Conservation (phyloP, 2,797 vertebrate genomes). For the Anguilla marmorata region DNA sequence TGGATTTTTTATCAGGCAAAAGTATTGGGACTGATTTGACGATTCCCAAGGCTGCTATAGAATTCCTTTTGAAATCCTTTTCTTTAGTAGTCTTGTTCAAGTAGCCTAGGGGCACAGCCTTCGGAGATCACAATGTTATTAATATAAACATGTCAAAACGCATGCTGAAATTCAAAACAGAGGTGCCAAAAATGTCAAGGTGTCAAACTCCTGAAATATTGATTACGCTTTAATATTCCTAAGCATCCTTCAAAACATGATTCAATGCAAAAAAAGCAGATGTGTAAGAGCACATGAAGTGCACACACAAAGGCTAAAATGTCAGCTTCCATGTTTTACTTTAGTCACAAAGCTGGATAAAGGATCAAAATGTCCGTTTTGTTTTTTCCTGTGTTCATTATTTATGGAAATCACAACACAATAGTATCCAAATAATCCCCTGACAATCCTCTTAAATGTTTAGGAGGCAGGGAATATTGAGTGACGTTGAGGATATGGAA, state of each 20-base stretch:
- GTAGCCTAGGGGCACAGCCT: conserved; percentile 79
- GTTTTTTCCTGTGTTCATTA: background rate
- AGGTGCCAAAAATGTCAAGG: conserved; percentile 77
- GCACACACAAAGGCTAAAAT: background rate
- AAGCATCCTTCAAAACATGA: conserved; percentile 68
- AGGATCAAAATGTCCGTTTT: background rate
- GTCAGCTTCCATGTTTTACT: background rate
- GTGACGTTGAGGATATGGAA: background rate
- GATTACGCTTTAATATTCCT: conserved; percentile 77
- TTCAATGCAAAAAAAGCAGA: conserved; percentile 62
- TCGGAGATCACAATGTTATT: conserved; percentile 82
- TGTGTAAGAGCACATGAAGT: conserved; percentile 50
- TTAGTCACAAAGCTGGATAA: background rate
- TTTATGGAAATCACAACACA: background rate
- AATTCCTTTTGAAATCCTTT: conserved; percentile 83
- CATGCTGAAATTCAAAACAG: conserved; percentile 79
- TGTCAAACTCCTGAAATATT: conserved; percentile 78
- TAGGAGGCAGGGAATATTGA: background rate
- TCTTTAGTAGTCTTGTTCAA: conserved; percentile 78
- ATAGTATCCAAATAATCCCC: background rate
- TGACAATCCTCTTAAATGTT: background rate
- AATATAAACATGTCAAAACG: conserved; percentile 82
- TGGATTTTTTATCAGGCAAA: conserved; percentile 78
- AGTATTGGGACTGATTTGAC: conserved; percentile 76
- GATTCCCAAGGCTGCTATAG: conserved; percentile 77